A percentile compares a stretch with the other conserved stretches of the same genome.
phyloP scores from a whole-genome alignment of 2,113 vertebrate genomes.

The Anseranas semipalmata region DNA sequence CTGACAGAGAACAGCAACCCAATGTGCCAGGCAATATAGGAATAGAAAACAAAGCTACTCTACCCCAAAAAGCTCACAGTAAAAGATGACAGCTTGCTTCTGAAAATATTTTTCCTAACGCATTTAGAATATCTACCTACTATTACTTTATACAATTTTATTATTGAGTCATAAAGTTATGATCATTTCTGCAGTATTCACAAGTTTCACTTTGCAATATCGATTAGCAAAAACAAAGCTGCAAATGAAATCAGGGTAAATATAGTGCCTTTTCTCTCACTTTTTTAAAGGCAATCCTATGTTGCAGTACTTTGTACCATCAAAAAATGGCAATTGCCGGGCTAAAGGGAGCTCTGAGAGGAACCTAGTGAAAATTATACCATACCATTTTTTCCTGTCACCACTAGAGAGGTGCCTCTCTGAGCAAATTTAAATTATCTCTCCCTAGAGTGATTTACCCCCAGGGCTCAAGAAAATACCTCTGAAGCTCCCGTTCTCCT shows the following conservation, averaged over 20 bases:
- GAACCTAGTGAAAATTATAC: neutral
- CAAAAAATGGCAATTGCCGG: neutral
- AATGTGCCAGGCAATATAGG: neutral
- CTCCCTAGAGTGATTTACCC: neutral
- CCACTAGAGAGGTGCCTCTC: neutral
- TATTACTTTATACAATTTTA: slow-evolving; percentile 6
- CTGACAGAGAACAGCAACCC: neutral
- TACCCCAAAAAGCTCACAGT: neutral
- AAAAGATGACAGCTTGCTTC: neutral
- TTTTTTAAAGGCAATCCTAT: neutral
- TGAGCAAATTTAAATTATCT: neutral
- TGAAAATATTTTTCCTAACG: neutral
- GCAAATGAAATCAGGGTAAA: neutral
- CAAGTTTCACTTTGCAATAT: neutral
- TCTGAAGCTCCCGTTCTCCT: neutral
- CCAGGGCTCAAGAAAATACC: neutral
- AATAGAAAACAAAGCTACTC: neutral
- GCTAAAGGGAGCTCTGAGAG: neutral
- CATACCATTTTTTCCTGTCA: neutral
- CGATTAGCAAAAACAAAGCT: neutral
- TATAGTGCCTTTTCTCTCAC: neutral
- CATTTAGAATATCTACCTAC: neutral
- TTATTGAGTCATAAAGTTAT: neutral
- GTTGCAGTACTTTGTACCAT: neutral
- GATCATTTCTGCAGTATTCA: neutral